phyloP scores from a whole-genome alignment of 2,113 vertebrate species.

The Junco hyemalis region DNA sequence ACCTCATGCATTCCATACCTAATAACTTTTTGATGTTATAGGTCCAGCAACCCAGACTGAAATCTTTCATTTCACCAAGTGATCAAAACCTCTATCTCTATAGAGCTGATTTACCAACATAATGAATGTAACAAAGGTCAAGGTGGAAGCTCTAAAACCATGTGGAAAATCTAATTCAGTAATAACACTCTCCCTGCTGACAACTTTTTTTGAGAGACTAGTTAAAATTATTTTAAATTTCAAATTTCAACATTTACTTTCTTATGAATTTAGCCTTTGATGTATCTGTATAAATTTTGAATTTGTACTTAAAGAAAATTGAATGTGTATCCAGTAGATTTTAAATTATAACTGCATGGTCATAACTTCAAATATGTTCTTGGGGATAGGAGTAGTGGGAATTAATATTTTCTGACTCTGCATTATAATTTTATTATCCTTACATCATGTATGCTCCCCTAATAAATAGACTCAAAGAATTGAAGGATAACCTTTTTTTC shows the following conservation, averaged over 20 bases:
- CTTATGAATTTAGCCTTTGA: neutral
- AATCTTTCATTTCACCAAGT: neutral
- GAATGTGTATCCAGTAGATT: neutral
- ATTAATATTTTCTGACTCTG: neutral
- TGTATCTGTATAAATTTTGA: neutral
- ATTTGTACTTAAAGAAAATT: neutral
- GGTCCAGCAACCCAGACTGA: neutral
- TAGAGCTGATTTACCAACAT: neutral
- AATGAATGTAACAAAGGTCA: neutral
- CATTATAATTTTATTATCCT: neutral
- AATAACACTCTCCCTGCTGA: neutral
- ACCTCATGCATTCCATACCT: neutral
- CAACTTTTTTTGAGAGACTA: neutral
- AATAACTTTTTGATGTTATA: neutral
- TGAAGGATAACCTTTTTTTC: neutral
- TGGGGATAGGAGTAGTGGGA: neutral
- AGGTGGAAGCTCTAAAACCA: neutral
- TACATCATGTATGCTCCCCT: neutral
- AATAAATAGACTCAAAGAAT: neutral
- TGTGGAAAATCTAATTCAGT: neutral
- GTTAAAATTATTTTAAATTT: neutral
- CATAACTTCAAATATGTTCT: neutral
- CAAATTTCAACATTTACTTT: neutral
- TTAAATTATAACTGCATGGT: neutral
- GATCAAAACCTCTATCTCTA: neutral